These are phyloP conservation scores for Pyrgus malvae DNA, from an alignment of 2,888 invertebrate genomes.

Conservation along the genomic window DNA sequence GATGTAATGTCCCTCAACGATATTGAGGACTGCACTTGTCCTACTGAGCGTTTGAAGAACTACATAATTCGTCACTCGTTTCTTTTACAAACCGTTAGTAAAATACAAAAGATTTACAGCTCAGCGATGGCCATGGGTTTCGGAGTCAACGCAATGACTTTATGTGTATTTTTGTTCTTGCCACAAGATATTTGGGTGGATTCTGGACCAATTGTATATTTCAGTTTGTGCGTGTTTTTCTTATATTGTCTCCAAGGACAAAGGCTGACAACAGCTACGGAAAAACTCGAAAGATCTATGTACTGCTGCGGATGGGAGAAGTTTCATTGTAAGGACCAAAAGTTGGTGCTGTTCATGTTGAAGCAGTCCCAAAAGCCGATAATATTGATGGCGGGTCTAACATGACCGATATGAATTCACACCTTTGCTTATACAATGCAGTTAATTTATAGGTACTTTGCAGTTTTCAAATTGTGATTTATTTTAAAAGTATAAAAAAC, in stretches of 20 bases:
- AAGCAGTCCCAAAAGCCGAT: slow-evolving; percentile 47
- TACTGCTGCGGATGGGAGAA: slow-evolving; percentile 51
- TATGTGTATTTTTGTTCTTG: slow-evolving; percentile 45
- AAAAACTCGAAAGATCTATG: slow-evolving; percentile 45
- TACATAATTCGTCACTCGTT: slow-evolving; percentile 39
- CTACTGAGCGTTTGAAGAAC: slow-evolving; percentile 34
- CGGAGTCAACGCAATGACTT: slow-evolving; percentile 39
- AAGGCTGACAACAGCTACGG: slow-evolving; percentile 45
- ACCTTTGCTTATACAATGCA: slow-evolving; percentile 48
- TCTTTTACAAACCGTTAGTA: slow-evolving; percentile 39
- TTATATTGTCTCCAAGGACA: slow-evolving; percentile 50
- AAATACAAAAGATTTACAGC: slow-evolving; percentile 42
- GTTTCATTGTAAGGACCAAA: slow-evolving; percentile 39
- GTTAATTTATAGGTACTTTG: slow-evolving; percentile 47
- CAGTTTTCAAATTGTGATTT: slow-evolving; percentile 39
- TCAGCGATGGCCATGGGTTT: slow-evolving; percentile 41
- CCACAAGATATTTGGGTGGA: slow-evolving; percentile 42
- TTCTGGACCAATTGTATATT: slow-evolving; percentile 40
- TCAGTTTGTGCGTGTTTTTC: slow-evolving; percentile 44
- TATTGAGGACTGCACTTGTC: neutral
- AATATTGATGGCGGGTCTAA: slow-evolving; percentile 39
- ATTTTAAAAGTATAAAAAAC: neutral
- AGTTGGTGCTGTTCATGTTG: slow-evolving; percentile 43
- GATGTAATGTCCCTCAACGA: slow-evolving; percentile 38
- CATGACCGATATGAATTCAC: slow-evolving; percentile 45